A percentile compares a stretch with the other conserved stretches of the same genome.
Evolutionary conservation across 2,797 vertebrate genomes (phyloP).

Genomic region (Myoxocephalus aenaeus): DNA sequence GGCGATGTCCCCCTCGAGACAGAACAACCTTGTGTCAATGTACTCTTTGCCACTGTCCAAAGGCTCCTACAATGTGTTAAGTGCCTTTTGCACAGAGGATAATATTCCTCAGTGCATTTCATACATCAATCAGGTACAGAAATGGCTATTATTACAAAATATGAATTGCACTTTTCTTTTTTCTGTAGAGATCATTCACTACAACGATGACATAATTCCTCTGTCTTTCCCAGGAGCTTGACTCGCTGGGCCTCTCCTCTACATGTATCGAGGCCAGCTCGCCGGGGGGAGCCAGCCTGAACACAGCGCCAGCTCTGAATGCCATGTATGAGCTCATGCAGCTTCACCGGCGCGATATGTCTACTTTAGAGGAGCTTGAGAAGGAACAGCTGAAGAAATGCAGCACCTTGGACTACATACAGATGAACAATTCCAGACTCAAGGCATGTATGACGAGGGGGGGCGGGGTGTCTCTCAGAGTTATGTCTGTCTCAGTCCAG

Average conservation of each 20-base stretch:
- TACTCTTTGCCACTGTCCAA: conserved; percentile 84
- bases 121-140: conserved; percentile 93
- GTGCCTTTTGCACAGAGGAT: conserved; percentile 95
- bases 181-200: background rate
- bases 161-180: background rate
- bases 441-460: conserved; percentile 82
- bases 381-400: conserved; percentile 89
- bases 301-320: conserved; percentile 87
- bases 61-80: conserved; percentile 85
- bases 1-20: conserved; percentile 86
- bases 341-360: conserved; percentile 88
- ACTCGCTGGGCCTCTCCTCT: conserved; percentile 89
- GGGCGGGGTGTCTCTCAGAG: background rate
- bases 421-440: conserved; percentile 90
- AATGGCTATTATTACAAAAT: background rate
- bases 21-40: conserved; percentile 83
- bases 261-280: conserved; percentile 83
- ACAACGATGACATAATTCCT: background rate
- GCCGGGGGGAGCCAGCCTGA: conserved; percentile 75
- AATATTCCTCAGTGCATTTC: conserved; percentile 91
- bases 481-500: background rate
- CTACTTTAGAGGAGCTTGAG: conserved; percentile 90
- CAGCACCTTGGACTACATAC: conserved; percentile 92
- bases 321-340: conserved; percentile 92
- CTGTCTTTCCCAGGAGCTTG: conserved; percentile 86